Evolutionary conservation across 1,140 invertebrate species (phyloP), one percentile per base, ranked within the genome.

Genomic region (Danaus plexippus): DNA sequence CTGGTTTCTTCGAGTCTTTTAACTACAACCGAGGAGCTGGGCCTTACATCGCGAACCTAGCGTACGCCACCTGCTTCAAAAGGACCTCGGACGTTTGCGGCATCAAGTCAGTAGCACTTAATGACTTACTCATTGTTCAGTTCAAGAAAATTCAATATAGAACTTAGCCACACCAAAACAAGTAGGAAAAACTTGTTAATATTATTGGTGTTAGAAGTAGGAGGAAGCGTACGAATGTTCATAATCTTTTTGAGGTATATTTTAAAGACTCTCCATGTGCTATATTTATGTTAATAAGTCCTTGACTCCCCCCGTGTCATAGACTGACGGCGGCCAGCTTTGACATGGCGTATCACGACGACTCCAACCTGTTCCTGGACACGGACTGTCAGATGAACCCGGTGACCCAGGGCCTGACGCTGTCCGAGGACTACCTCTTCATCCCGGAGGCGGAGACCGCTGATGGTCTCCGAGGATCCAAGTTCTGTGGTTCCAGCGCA

Each of bases 1-100:
- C 77, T 1, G 91, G 90, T 9, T 79, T 73, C 43, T 86, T 92
- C 57, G 88, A 89, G 61, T 91, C 89, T 9, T 92, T 92, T 67
- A 92, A 91, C 71, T 92, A 89, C 68, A 89, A 89, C 70, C 67
- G 73, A 1, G 82, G 88, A 8, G 54, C 66, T 0, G 84, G 87
- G 0, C 80, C 83, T 0, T 86, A 88, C 69, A 79, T 84, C 43
- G 75, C 73, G 7, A 79, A 87, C 56, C 54, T 89, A 56, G 71
- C 81, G 9, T 83, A 88, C 62, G 78, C 88, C 4, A 84, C 81
- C 0, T 88, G 87, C 70, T 88, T 88, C 64, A 85, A 76, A 42
- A 64, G 78, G 11, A 78, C 75, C 0, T 55, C 73, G 6, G 82
- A 83, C 52, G 81, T 85, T 9, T 89, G 88, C 55, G 87, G 88